Conservation (phyloP, 2,113 vertebrate species). For the Callipepla squamata region DNA sequence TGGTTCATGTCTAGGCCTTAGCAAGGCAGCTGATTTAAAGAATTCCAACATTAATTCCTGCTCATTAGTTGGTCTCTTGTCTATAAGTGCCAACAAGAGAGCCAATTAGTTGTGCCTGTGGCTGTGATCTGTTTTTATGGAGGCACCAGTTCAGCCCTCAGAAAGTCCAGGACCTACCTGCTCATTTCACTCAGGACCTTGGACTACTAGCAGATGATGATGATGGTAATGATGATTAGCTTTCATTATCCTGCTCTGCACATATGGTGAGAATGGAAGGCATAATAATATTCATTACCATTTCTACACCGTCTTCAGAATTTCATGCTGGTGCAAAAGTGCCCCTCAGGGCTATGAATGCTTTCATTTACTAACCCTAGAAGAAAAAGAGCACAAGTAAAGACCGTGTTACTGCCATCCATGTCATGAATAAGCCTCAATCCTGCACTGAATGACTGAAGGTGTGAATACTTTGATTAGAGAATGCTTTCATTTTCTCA, state of each 20-base stretch:
- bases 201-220: background rate
- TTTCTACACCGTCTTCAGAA: background rate
- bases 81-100: background rate
- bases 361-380: background rate
- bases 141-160: background rate
- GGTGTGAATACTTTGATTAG: background rate
- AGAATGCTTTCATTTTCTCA: background rate
- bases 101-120: background rate
- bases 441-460: background rate
- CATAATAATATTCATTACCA: background rate
- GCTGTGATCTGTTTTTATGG: background rate
- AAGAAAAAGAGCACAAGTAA: background rate
- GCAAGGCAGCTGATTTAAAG: background rate
- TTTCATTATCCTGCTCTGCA: background rate
- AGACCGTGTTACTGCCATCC: background rate
- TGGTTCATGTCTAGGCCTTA: background rate
- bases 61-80: background rate
- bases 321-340: constrained; percentile 3
- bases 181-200: background rate
- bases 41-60: background rate
- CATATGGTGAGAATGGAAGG: background rate
- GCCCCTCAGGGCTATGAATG: background rate
- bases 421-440: background rate
- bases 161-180: background rate
- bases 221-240: background rate